A percentile compares a stretch with the other conserved stretches of the same genome.
These are phyloP conservation scores for Ecdyonurus torrentis DNA, from an alignment of 2,888 invertebrate genomes.

Conservation along the genomic window DNA sequence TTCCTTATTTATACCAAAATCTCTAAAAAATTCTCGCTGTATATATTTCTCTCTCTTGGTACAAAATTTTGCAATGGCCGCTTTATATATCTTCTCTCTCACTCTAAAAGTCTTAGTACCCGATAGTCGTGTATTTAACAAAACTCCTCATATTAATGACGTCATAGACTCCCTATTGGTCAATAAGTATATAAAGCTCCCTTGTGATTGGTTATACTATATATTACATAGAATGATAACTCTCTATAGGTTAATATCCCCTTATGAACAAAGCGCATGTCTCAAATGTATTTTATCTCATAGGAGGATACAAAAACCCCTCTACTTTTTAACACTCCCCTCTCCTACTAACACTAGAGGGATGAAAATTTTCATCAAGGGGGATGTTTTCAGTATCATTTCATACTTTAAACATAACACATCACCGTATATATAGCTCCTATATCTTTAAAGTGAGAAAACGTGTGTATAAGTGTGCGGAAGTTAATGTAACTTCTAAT, in stretches of 20 bases:
- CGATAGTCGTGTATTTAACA: too few species aligned
- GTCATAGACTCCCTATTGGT: not conserved
- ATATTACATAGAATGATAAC: not conserved
- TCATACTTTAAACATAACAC: too few species aligned
- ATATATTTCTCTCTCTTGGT: too few species aligned
- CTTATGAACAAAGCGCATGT: not conserved
- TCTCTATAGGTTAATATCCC: conserved; percentile 1
- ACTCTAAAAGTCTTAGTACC: too few species aligned
- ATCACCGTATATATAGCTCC: too few species aligned
- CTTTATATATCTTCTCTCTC: too few species aligned
- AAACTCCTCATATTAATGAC: too few species aligned
- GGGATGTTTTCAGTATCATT: too few species aligned
- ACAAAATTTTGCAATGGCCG: too few species aligned
- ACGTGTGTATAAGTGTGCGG: not conserved
- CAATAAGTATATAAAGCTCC: not conserved
- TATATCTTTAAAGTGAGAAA: too few species aligned
- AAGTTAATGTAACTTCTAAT: not conserved
- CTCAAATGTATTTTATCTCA: not conserved
- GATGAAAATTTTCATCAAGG: not conserved
- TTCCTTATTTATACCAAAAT: too few species aligned
- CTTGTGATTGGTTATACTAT: not conserved
- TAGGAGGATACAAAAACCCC: not conserved
- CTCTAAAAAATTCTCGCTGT: too few species aligned
- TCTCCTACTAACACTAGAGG: not conserved
- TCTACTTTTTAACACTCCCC: not conserved